Evolutionary conservation across 2,797 vertebrate genomes (phyloP), one percentile per base, ranked within the genome.

Genomic region (Pseudomugil tenellus): DNA sequence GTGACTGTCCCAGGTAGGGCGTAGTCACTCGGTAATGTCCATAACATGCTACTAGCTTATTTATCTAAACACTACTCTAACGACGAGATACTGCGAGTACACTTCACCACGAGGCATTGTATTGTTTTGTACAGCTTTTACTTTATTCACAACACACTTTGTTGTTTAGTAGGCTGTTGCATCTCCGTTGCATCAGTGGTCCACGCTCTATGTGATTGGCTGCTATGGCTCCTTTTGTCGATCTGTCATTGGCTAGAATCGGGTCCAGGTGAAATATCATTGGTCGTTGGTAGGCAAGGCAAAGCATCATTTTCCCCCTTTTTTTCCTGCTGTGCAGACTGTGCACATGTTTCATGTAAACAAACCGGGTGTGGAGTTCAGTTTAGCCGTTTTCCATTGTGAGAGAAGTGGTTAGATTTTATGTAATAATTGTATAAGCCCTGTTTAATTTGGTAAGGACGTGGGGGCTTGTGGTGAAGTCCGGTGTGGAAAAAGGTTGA

Each of bases 101-200:
- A 67, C 28, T 17, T 48, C 19, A 52, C 17, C 9, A 14, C 29
- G 37, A 49, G 57, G 26, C 29, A 19, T 58, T 28, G 25, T 65
- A 28, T 84, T 78, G 73, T 87, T 86, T 87, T 61, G 82, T 65
- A 31, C 48, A 87, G 78, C 88, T 70, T 90, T 92, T 93, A 89
- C 87, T 92, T 92, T 81, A 91, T 91, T 89, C 84, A 79, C 65
- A 74, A 17, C 74, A 41, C 58, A 83, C 76, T 88, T 84, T 89
- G 91, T 91, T 90, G 87, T 91, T 90, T 81, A 75, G 88, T 54
- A 83, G 76, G 81, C 76, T 90, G 89, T 95, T 95, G 93, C 94
- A 93, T 89, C 80, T 83, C 85, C 88, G 87, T 95, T 95, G 94
- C 94, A 95, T 95, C 94, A 95, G 94, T 91, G 90, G 69, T 84